Base-by-base conservation (phyloP, 2,888 invertebrate species). In the Neoaliturus tenellus region DNA sequence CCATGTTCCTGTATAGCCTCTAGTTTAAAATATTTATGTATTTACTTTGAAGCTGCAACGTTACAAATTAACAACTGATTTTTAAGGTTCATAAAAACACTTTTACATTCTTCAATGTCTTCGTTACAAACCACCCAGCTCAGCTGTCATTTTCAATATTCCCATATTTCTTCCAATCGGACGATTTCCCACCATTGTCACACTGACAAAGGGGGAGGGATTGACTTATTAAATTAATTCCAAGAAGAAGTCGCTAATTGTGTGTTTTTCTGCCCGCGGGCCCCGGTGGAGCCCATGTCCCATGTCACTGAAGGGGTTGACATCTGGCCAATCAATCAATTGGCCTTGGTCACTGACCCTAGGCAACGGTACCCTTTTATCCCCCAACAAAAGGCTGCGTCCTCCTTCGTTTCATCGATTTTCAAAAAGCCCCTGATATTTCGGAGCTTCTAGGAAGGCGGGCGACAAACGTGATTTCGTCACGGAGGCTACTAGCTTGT, bases 171-270 rank as follows among this genome's bases (percentile, higher is more conserved):
- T n/a, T n/a, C n/a, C n/a, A n/a, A n/a, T n/a, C n/a, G n/a, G n/a
- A n/a, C n/a, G n/a, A n/a, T n/a, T n/a, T n/a, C n/a, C n/a, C n/a
- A n/a, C n/a, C n/a, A n/a, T n/a, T n/a, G n/a, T n/a, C n/a, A n/a
- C n/a, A n/a, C n/a, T n/a, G n/a, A 44, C 44, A 44, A 44, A 44
- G 44, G 10, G 44, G 10, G 35, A 35, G 44, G 44, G 44, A 14
- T 14, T 6, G 44, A 39, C 39, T 75, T 23, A 75, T 75, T 75
- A 75, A 75, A 75, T 75, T 75, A 44, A 75, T 75, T 75, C 73
- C 28, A 10, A 75, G 73, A 75, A 75, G 44, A 12, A 8, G 6
- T 44, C n/a, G 39, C 73, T 75, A 75, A 75, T 75, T 75, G 73
- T 75, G 44, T 25, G 28, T 35, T 75, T 71, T 39, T 67, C 41